These are phyloP conservation scores for Ceratotherium simum DNA, from an alignment of 2,113 vertebrate species.

Conservation along the genomic window DNA sequence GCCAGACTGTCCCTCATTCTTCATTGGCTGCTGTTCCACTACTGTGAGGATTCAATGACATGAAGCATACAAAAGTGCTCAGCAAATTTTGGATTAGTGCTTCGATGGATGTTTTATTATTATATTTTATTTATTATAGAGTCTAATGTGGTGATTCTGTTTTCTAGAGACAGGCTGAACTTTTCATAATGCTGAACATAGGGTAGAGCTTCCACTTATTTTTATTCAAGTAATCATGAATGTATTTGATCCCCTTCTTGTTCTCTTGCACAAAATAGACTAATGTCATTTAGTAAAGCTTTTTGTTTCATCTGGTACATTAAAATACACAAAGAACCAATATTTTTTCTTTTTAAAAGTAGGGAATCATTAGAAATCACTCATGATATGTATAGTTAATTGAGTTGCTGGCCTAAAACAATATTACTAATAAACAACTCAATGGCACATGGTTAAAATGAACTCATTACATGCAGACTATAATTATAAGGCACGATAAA, in stretches of 20 bases:
- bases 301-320: neutral
- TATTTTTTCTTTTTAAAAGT: conserved; percentile 57
- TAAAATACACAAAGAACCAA: conserved; percentile 10
- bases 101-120: neutral
- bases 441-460: conserved; percentile 54
- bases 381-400: conserved; percentile 58
- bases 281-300: neutral
- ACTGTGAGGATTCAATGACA: neutral
- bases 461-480: conserved; percentile 59
- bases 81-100: neutral
- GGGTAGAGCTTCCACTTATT: neutral
- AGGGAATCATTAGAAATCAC: conserved; percentile 48
- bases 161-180: neutral
- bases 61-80: neutral
- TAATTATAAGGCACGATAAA: conserved; percentile 67
- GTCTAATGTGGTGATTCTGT: neutral
- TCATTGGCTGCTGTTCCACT: neutral
- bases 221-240: neutral
- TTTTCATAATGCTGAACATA: neutral
- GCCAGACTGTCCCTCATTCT: neutral
- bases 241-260: neutral
- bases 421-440: conserved; percentile 66
- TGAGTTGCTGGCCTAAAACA: conserved; percentile 66
- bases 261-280: neutral
- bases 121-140: neutral